Percentiles rank a stretch among this genome's conserved stretches.
These are phyloP conservation scores for Dasypogon diadema DNA, from an alignment of 2,888 invertebrate genomes.

Conservation along the genomic window DNA sequence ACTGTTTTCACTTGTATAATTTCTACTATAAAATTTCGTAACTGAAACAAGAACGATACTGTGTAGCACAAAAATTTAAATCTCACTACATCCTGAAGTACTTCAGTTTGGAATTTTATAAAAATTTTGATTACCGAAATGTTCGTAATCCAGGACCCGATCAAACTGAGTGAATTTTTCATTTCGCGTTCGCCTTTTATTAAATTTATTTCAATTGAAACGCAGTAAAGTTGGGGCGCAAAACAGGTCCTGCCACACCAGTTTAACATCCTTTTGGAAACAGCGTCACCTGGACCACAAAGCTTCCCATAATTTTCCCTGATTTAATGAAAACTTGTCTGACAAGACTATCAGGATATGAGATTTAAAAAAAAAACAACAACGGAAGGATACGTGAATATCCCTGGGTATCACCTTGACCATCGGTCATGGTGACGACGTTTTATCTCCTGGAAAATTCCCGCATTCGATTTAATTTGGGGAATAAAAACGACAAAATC, in stretches of 20 bases:
- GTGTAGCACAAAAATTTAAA: background rate
- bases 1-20: background rate
- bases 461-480: background rate
- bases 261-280: constrained; percentile 28
- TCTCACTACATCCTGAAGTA: constrained; percentile 28
- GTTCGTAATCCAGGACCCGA: constrained; percentile 45
- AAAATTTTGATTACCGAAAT: constrained; percentile 31
- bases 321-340: constrained; percentile 24
- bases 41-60: constrained; percentile 22
- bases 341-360: constrained; percentile 21
- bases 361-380: constrained; percentile 8
- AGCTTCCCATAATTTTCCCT: background rate
- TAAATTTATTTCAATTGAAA: constrained; percentile 10
- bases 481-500: background rate
- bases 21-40: background rate
- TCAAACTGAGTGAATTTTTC: constrained; percentile 29
- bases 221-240: background rate
- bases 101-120: constrained; percentile 7
- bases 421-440: background rate
- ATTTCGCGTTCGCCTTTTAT: constrained; percentile 23
- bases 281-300: constrained; percentile 44
- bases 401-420: constrained; percentile 26
- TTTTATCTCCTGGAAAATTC: background rate
- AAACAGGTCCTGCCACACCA: constrained; percentile 25
- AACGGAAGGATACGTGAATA: background rate